These are phyloP conservation scores for Rhegmatorhina hoffmannsi DNA, from an alignment of 2,113 vertebrate species.

Conservation along the genomic window DNA sequence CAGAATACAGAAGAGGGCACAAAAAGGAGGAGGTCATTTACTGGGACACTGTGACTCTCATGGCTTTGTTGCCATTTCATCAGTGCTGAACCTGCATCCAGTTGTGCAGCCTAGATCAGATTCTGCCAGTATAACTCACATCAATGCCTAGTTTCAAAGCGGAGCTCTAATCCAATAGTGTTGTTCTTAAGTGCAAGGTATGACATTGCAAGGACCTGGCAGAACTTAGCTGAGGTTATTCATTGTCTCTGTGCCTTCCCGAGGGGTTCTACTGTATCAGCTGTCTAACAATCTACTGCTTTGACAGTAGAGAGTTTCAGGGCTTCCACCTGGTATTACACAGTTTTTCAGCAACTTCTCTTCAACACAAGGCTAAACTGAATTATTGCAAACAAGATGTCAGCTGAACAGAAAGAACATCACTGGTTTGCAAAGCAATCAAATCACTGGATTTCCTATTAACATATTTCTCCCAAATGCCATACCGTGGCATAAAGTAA, in stretches of 20 bases:
- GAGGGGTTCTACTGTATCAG: background rate
- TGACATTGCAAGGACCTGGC: background rate
- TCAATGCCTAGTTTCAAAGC: background rate
- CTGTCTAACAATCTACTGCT: background rate
- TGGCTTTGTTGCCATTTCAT: background rate
- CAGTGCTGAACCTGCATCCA: background rate
- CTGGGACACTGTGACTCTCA: background rate
- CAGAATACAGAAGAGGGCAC: background rate
- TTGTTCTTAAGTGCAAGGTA: background rate
- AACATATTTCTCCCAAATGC: background rate
- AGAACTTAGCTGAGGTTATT: background rate
- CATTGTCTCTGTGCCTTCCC: rapidly evolving
- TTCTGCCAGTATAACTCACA: background rate
- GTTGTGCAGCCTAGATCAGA: background rate
- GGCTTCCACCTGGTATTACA: background rate
- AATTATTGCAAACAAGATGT: background rate
- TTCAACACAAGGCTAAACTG: background rate
- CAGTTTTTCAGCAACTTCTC: background rate
- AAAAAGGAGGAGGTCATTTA: background rate
- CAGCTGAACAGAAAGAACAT: background rate
- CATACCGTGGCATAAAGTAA: background rate
- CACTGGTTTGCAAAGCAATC: background rate
- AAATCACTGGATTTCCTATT: background rate
- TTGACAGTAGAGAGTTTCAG: background rate
- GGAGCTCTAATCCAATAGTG: background rate